Percentiles rank a stretch among this genome's conserved stretches.
Evolutionary conservation across 2,797 vertebrate species (phyloP).

Genomic region (Dicrostonyx torquatus): DNA sequence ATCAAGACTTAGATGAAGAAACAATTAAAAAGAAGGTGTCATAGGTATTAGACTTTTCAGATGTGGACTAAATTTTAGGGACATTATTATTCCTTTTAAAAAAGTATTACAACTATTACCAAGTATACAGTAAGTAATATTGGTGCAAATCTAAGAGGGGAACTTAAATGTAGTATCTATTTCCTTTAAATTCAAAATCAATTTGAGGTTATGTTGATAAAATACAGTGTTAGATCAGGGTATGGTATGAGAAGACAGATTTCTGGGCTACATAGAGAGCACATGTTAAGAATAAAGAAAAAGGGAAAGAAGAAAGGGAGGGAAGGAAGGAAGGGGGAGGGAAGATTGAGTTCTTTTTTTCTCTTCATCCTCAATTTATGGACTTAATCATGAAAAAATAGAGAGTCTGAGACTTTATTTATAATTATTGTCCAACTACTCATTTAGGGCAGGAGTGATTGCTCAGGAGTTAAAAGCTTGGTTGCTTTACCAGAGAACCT

Average conservation of each 20-base stretch:
- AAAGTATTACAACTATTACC: not conserved
- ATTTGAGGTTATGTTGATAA: not conserved
- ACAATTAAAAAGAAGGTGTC: not conserved
- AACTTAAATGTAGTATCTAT: not conserved
- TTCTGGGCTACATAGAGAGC: not conserved
- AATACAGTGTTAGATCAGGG: not conserved
- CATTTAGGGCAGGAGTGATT: not conserved
- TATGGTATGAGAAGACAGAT: not conserved
- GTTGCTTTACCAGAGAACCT: not conserved
- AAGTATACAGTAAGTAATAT: not conserved
- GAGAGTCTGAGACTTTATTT: not conserved
- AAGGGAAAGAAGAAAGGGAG: fast-evolving
- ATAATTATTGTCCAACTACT: not conserved
- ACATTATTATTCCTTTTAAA: not conserved
- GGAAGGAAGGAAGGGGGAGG: fast-evolving
- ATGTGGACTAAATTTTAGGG: not conserved
- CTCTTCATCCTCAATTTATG: not conserved
- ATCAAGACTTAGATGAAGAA: not conserved
- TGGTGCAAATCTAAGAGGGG: not conserved
- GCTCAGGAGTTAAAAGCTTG: not conserved
- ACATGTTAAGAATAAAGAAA: not conserved
- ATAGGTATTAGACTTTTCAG: not conserved
- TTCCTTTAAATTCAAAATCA: not conserved
- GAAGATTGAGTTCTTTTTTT: not conserved
- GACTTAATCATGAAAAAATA: not conserved